Percentiles rank a stretch among this genome's conserved stretches.
phyloP scores from a whole-genome alignment of 2,113 vertebrate species.

The Noturus placidus region DNA sequence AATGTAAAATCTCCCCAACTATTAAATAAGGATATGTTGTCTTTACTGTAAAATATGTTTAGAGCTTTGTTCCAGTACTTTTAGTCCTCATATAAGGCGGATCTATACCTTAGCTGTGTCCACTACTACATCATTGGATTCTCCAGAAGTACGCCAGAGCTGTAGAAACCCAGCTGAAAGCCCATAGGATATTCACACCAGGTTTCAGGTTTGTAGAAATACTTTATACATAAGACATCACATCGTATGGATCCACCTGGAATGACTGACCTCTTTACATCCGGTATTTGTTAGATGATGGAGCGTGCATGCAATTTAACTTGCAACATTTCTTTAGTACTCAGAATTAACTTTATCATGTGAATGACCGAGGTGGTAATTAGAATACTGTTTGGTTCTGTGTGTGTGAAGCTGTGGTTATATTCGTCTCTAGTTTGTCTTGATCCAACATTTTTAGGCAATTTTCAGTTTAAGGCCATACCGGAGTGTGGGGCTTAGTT shows the following conservation, averaged over 20 bases:
- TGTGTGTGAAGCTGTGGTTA: constrained; percentile 54
- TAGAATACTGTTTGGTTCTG: constrained; percentile 46
- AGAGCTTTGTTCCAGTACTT: constrained; percentile 64
- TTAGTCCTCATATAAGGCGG: constrained; percentile 62
- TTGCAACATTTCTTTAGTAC: constrained; percentile 39
- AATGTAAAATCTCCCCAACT: constrained; percentile 49
- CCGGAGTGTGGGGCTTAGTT: constrained; percentile 63
- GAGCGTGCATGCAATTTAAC: constrained; percentile 58
- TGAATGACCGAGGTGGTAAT: constrained; percentile 43
- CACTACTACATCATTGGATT: constrained; percentile 62
- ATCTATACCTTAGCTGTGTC: constrained; percentile 64
- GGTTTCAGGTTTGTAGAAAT: constrained; percentile 64
- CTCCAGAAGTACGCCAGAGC: constrained; percentile 64
- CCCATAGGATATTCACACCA: constrained; percentile 63
- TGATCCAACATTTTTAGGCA: constrained; percentile 61
- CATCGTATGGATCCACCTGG: constrained; percentile 54
- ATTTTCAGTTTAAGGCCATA: constrained; percentile 63
- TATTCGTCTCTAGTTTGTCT: constrained; percentile 59
- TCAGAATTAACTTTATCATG: constrained; percentile 34
- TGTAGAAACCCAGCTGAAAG: constrained; percentile 65
- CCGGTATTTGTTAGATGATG: constrained; percentile 50
- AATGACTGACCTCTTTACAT: constrained; percentile 43
- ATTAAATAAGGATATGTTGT: constrained; percentile 53
- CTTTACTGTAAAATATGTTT: constrained; percentile 58
- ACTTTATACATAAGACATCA: constrained; percentile 63